Conservation (phyloP, 2,797 vertebrate species). For the Siniperca undulata region DNA sequence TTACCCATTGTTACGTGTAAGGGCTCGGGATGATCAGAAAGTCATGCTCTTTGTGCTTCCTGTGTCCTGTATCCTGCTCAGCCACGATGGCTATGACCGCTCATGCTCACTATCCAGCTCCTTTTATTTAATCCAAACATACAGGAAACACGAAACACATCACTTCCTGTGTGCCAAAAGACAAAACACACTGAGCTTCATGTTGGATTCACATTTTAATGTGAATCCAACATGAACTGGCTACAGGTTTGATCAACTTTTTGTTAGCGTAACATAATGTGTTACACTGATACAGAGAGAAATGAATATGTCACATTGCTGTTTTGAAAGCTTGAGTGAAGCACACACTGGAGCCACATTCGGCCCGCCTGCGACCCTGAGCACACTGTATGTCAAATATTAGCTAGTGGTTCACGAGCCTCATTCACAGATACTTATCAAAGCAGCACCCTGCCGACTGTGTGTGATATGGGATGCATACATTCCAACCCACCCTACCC, state of each 20-base stretch:
- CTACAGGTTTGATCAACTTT: not conserved
- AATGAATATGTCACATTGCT: not conserved
- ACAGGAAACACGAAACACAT: not conserved
- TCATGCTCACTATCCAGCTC: not conserved
- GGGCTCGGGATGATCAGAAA: not conserved
- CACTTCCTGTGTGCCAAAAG: not conserved
- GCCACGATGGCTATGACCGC: too few species aligned
- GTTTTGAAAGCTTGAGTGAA: not conserved
- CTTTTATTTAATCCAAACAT: too few species aligned
- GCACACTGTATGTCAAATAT: constrained; percentile 14
- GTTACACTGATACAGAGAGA: not conserved
- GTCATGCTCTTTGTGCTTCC: not conserved
- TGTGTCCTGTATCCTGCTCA: not conserved
- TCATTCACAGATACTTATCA: constrained; percentile 71
- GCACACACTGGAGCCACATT: not conserved
- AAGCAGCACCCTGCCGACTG: constrained; percentile 46
- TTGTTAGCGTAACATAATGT: not conserved
- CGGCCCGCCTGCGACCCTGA: not conserved
- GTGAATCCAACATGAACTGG: not conserved
- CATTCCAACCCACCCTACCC: constrained; percentile 64
- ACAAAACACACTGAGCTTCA: not conserved
- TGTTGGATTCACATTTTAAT: too few species aligned
- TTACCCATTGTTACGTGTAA: not conserved
- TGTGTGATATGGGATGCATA: constrained; percentile 48
- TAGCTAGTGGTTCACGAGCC: constrained; percentile 31